Percentiles rank a stretch among this genome's conserved stretches.
Evolutionary conservation across 2,113 vertebrate genomes (phyloP).

Genomic region (Turnix velox): DNA sequence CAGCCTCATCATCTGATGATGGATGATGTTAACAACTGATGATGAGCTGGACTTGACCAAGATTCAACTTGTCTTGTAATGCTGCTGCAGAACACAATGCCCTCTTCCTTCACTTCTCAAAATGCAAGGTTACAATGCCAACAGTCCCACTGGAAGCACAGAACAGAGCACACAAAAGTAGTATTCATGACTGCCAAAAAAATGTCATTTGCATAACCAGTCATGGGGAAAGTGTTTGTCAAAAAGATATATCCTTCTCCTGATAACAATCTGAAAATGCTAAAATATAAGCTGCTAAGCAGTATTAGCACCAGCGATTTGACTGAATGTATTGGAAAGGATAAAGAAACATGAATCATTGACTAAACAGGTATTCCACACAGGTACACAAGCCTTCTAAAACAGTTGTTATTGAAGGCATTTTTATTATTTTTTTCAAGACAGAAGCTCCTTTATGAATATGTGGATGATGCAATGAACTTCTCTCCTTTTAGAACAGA

Average conservation of each 20-base stretch:
- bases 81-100: not conserved
- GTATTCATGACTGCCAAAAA: not conserved
- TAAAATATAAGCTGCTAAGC: not conserved
- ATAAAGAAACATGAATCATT: not conserved
- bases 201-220: not conserved
- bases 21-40: not conserved
- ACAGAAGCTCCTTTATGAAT: not conserved
- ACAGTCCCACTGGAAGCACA: not conserved
- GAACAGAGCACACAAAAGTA: not conserved
- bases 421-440: not conserved
- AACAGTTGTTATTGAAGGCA: not conserved
- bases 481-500: not conserved
- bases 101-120: not conserved
- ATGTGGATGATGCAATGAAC: not conserved
- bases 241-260: not conserved
- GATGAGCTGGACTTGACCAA: not conserved
- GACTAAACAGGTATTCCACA: not conserved
- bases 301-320: not conserved
- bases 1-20: not conserved
- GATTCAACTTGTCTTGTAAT: not conserved
- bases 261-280: not conserved
- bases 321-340: not conserved
- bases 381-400: not conserved
- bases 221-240: not conserved
- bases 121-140: not conserved